A percentile compares a stretch with the other conserved stretches of the same genome.
These are phyloP conservation scores for Microcebus griseorufus DNA, from an alignment of 2,113 vertebrate genomes.

Conservation along the genomic window DNA sequence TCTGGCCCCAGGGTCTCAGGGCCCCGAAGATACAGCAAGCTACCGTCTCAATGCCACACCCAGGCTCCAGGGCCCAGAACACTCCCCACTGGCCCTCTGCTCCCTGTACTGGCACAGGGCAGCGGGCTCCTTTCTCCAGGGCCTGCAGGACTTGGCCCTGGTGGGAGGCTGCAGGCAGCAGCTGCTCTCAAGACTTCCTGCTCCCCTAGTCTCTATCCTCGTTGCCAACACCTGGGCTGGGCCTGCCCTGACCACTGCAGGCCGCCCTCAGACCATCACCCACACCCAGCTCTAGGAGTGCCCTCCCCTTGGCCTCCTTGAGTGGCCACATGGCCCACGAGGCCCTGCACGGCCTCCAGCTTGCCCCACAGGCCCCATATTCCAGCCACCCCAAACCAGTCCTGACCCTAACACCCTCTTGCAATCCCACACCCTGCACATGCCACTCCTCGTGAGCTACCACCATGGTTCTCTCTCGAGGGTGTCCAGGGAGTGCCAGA, in stretches of 20 bases:
- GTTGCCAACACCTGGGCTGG: no score
- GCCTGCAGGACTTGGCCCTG: not conserved
- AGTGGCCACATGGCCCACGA: not conserved
- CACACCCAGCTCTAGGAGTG: not conserved
- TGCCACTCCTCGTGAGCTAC: not conserved
- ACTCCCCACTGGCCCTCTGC: not conserved
- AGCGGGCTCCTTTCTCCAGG: not conserved
- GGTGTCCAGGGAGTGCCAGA: not conserved
- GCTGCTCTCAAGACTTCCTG: not conserved
- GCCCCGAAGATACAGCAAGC: not conserved
- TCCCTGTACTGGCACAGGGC: not conserved
- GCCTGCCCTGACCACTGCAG: not conserved
- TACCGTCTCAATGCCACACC: not conserved
- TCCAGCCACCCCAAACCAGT: not conserved
- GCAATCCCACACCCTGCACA: fast-evolving
- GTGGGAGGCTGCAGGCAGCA: not conserved
- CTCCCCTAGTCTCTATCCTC: no score
- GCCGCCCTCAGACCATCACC: not conserved
- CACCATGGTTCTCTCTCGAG: no score
- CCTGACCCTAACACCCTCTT: not conserved
- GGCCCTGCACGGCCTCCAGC: not conserved
- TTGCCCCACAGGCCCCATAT: not conserved
- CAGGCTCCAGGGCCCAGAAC: no score
- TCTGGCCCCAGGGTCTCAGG: not conserved
- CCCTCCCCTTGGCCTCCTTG: not conserved